phyloP scores from a whole-genome alignment of 2,113 vertebrate species.

The Chaetodon auriga region DNA sequence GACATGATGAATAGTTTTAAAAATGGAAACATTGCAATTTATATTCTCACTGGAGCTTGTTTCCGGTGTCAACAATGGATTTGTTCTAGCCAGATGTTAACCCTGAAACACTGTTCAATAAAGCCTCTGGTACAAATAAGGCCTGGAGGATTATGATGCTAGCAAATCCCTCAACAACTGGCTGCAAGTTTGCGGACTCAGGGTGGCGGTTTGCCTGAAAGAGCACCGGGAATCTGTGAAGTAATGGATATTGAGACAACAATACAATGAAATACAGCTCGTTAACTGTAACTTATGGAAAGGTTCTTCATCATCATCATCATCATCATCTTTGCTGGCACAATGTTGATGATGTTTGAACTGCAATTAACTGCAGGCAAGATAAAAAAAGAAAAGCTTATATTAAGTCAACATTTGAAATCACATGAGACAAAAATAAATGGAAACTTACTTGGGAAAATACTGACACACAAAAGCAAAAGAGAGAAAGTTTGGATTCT shows the following conservation, averaged over 20 bases:
- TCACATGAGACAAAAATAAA: neutral
- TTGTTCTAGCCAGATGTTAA: constrained; percentile 66
- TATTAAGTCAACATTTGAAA: neutral
- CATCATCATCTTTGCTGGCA: neutral
- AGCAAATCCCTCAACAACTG: constrained; percentile 63
- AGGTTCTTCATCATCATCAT: neutral
- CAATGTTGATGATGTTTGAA: neutral
- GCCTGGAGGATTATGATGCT: constrained; percentile 58
- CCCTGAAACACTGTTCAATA: constrained; percentile 42
- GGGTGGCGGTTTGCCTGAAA: constrained; percentile 5
- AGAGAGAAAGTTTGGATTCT: constrained; percentile 38
- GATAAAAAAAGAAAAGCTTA: neutral
- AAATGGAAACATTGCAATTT: neutral
- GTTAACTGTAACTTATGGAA: neutral
- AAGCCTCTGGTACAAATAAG: constrained; percentile 57
- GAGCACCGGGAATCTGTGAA: constrained; percentile 1
- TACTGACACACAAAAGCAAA: constrained; percentile 59
- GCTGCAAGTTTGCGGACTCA: constrained; percentile 24
- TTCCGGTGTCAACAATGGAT: constrained; percentile 42
- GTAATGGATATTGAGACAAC: neutral
- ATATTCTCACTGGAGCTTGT: neutral
- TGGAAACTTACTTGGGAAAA: constrained; percentile 74
- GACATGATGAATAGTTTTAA: neutral
- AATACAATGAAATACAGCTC: neutral
- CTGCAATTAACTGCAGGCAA: neutral